Evolutionary conservation across 2,797 vertebrate species (phyloP), one percentile per base, ranked within the genome.

Genomic region (Halcyon badia): DNA sequence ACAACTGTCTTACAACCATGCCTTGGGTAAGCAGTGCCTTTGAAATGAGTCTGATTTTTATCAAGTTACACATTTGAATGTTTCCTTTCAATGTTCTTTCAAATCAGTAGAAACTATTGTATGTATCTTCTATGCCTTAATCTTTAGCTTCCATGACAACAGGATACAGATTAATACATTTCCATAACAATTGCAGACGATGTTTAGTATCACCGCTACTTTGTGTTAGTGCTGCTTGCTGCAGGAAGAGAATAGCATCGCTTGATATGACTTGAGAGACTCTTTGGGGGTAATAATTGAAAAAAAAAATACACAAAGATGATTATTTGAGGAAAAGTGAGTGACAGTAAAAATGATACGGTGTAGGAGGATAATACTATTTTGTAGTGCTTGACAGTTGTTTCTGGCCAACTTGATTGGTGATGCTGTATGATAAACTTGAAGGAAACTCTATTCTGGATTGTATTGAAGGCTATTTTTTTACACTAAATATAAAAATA

Each of bases 111-210:
- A 95, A 97, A 95, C 94, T 92, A 94, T 94, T 92, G 41, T 56
- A 71, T 84, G 64, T 87, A 94, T 85, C 84, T 88, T 94, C 76
- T 87, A 49, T 94, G 94, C 94, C 96, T 98, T 97, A 92, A 96
- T 98, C 94, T 96, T 97, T 92, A 96, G 94, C 96, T 98, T 94
- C 94, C 91, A 96, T 98, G 97, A 98, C 98, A 98, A 98, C 90
- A 96, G 87, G 79, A 89, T 94, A 72, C 83, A 95, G 92, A 96
- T 92, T 97, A 97, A 97, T 94, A 69, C 70, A 96, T 98, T 98
- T 98, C 97, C 96, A 95, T 98, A 98, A 97, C 97, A 98, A 97
- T 97, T 83, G 94, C 77, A 70, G 78, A 83, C 88, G 92, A 57
- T 93, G 92, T 97, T 98, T 97, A 94, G 95, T 87, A 97, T 97